A percentile compares a stretch with the other conserved stretches of the same genome.
These are phyloP conservation scores for Alaudala cheleensis DNA, from an alignment of 2,113 vertebrate genomes.

Conservation along the genomic window DNA sequence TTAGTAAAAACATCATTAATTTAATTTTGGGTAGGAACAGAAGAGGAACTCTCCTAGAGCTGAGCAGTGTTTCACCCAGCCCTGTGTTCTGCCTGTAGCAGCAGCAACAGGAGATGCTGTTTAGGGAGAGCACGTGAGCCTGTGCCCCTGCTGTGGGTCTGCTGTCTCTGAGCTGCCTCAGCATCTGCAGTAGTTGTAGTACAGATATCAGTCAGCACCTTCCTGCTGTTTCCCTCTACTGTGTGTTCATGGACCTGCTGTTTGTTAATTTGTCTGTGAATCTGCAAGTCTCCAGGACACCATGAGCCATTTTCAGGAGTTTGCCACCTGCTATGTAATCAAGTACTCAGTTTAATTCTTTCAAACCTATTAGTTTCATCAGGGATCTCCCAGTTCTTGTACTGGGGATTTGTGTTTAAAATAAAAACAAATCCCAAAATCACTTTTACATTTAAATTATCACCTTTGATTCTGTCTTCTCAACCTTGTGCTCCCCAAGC, in stretches of 20 bases:
- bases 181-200: not conserved
- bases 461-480: not conserved
- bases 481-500: not conserved
- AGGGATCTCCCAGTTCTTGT: not conserved
- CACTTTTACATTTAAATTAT: not conserved
- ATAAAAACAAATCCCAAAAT: not conserved
- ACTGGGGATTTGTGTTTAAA: not conserved
- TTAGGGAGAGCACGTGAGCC: not conserved
- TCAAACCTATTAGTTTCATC: not conserved
- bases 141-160: not conserved
- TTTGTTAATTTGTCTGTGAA: not conserved
- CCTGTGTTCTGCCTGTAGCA: not conserved
- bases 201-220: not conserved
- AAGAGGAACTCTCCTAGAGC: not conserved
- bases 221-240: not conserved
- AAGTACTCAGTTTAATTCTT: not conserved
- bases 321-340: not conserved
- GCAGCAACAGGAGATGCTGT: not conserved
- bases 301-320: not conserved
- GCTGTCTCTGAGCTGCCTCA: not conserved
- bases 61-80: not conserved
- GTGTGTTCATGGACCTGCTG: not conserved
- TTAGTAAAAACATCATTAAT: rapidly evolving
- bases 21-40: not conserved
- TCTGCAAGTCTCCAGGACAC: not conserved